Percentiles rank a stretch among this genome's conserved stretches.
Conservation (phyloP, 2,113 vertebrate species). For the Neoarius graeffei region DNA sequence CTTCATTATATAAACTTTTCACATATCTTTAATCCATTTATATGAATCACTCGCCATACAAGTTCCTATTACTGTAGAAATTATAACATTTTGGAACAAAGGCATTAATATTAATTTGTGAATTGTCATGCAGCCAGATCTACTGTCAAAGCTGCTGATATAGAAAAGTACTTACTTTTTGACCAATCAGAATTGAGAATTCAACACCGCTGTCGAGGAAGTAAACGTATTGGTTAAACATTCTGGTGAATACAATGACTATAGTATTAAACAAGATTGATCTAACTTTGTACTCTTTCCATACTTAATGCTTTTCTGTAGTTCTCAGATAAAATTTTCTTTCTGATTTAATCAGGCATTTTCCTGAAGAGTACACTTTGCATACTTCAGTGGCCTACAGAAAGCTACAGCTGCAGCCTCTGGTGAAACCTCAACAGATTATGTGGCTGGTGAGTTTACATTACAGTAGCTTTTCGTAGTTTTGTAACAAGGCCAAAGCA, state of each 20-base stretch:
- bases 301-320: neutral
- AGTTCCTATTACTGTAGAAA: neutral
- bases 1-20: neutral
- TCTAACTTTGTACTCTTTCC: neutral
- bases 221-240: neutral
- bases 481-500: conserved; percentile 32
- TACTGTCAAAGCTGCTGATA: neutral
- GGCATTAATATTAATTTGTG: neutral
- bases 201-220: neutral
- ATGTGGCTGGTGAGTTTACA: conserved; percentile 33
- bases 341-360: neutral
- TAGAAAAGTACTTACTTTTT: neutral
- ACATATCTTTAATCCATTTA: neutral
- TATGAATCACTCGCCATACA: neutral
- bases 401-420: conserved; percentile 19
- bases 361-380: neutral
- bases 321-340: neutral
- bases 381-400: conserved; percentile 7
- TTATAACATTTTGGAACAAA: neutral
- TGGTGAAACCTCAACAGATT: conserved; percentile 27
- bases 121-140: neutral
- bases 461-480: conserved; percentile 33
- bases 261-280: neutral
- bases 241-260: neutral
- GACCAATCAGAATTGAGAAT: neutral